Evolutionary conservation across 2,888 invertebrate genomes (phyloP), one percentile per base, ranked within the genome.

Genomic region (Lamellibrachia columna): DNA sequence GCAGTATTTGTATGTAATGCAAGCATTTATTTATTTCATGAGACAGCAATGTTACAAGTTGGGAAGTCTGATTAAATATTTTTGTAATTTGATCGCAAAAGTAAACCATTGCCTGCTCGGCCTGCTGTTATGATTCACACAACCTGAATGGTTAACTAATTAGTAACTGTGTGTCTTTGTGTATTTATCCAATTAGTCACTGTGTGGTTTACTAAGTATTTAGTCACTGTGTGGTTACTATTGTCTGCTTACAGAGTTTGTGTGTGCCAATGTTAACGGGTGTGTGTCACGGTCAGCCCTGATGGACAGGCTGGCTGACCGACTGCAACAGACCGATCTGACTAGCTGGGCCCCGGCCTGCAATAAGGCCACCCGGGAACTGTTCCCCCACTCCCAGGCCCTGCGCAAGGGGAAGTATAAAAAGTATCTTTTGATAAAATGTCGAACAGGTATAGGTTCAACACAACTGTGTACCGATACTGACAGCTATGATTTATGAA

Each of bases 321-420:
- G 93, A 52, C 92, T 94, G 55, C 94, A 94, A 11, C 92, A 94
- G n/a, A 93, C 94, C 0, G 95, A 95, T 90, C 94, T 94, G 2
- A 93, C 94, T 3, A 93, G 94, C 15, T 95, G 95, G 95, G 95
- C 95, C 1, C 95, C 95, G 4, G 95, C 95, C 3, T 95, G 95
- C 93, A 95, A 95, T 94, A 93, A 94, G 53, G 95, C 95, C 7
- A 94, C 95, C 92, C 92, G 95, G 40, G 95, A 95, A 92, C 93
- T 94, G 22, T 95, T 94, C 90, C 95, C 95, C 6, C 93, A 94
- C 92, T 95, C 94, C 90, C 93, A 94, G 92, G 95, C 95, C 15
- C 95, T 95, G 94, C 93, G 95, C 52, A 95, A 95, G 92, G 95
- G 95, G 7, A 95, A 95, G 94, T 95, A 94, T 93, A 95, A 95